Base-by-base conservation (phyloP, 2,888 invertebrate species). In the Brenthis ino region DNA sequence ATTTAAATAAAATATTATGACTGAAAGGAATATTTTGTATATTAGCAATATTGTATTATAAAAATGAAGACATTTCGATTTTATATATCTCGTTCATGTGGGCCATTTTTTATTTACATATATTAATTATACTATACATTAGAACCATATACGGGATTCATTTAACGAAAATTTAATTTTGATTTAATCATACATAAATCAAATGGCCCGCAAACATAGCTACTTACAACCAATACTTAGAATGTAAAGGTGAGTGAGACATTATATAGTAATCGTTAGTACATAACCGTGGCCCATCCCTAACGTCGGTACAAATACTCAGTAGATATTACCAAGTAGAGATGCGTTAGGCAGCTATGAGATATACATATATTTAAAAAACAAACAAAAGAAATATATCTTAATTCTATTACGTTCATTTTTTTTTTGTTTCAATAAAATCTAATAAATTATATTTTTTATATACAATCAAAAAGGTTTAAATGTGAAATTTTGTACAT, bases 261-360 rank as follows among this genome's bases (percentile, higher is more conserved):
- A 43, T 88, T 78, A 84, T 47, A 79, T 79, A 78, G 79, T 82
- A 79, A 76, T 73, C 56, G 79, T 81, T 85, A 84, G 84, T 73
- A 67, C 61, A 68, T 82, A 80, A 80, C 61, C 72, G 74, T 81
- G 80, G 82, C 82, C 81, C 80, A 85, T 82, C 82, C 82, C 82
- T 82, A 76, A 83, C 82, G 84, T 88, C 85, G 91, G 91, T 91
- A 91, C 91, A 91, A 91, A 91, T 90, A 91, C 90, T 91, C 89
- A 87, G 84, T 88, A 87, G 82, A 82, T 82, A 88, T 88, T 89
- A 89, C 89, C 87, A 83, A 80, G 75, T 79, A 81, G 77, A 78
- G 75, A 68, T 70, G 71, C 28, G 69, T 64, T 57, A 63, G 63
- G 69, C 65, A 69, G 69, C 65, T 66, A 20, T 37, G 14, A 28